Base-by-base conservation (phyloP, 2,888 invertebrate species). In the Schizotus pectinicornis region DNA sequence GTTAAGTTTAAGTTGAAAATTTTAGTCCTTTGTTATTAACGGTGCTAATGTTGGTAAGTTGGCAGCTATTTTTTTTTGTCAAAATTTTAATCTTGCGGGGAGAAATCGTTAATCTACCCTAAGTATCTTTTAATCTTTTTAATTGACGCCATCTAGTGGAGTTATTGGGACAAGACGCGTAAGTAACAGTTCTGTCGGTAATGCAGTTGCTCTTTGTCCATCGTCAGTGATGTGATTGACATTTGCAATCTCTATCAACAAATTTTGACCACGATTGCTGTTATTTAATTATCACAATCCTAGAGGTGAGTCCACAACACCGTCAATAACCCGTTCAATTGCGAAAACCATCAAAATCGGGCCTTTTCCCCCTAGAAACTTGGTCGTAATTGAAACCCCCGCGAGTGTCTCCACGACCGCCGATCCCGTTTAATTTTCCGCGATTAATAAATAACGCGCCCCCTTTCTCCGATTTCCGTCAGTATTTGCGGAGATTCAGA, bases 201-300 rank as follows among this genome's bases (percentile, higher is more conserved):
- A 51, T n/a, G 13, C 51, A 59, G 59, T 49, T 9, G 35, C 46
- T 30, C 55, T 50, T 56, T 43, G 43, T 43, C 35, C 30, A 51
- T 47, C 35, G 7, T 46, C 39, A 55, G 53, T 59, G 59, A 59
- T 59, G 55, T 59, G 59, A 59, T 51, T 59, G 59, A 55, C 59
- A 59, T 59, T 43, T 43, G 32, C 33, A 6, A 9, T 59, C 41
- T 50, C 59, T 55, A 55, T 59, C 59, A 59, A 59, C 59, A 59
- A 59, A 55, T 54, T 59, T 55, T 32, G 35, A 46, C 49, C 48
- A 36, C 13, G 32, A 48, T 58, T 58, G 33, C 48, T 37, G 49
- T 58, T 48, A 49, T 58, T 52, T 47, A 53, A 48, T 53, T 47
- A 53, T 45, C 49, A 48, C 32, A 56, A 56, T 45, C 50, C 45